These are phyloP conservation scores for Vombatus ursinus DNA, from an alignment of 2,113 vertebrate species.

Conservation along the genomic window DNA sequence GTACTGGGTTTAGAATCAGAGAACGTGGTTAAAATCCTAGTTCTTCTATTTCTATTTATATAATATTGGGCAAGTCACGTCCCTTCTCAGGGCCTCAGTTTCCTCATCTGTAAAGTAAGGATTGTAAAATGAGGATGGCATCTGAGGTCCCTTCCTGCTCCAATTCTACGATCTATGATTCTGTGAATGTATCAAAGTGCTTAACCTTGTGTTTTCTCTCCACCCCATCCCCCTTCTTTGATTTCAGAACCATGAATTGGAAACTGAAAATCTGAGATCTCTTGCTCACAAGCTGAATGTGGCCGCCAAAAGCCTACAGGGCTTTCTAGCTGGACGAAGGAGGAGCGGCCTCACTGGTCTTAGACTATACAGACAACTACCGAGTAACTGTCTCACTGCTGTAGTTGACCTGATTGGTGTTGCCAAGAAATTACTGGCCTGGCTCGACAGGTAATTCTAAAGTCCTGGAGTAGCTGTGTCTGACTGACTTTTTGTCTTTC, in stretches of 20 bases:
- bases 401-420: slow-evolving; percentile 94
- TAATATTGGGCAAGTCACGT: slow-evolving; percentile 42
- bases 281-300: slow-evolving; percentile 93
- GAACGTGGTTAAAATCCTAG: background rate
- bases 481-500: slow-evolving; percentile 10
- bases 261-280: slow-evolving; percentile 93
- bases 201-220: slow-evolving; percentile 32
- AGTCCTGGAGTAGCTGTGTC: slow-evolving; percentile 1
- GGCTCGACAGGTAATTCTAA: slow-evolving; percentile 92
- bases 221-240: slow-evolving; percentile 51
- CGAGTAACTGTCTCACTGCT: slow-evolving; percentile 92
- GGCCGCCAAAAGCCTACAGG: slow-evolving; percentile 95
- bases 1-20: background rate
- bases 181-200: background rate
- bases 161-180: background rate
- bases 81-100: slow-evolving; percentile 6
- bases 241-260: slow-evolving; percentile 92
- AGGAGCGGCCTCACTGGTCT: slow-evolving; percentile 91
- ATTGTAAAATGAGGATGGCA: background rate
- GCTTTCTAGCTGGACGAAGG: slow-evolving; percentile 92
- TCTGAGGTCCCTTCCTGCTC: background rate
- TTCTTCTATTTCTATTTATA: slow-evolving; percentile 32
- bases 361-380: slow-evolving; percentile 89
- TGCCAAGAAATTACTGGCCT: slow-evolving; percentile 93
- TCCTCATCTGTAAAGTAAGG: background rate